phyloP scores from a whole-genome alignment of 2,797 vertebrate genomes.

The Chelon auratus region DNA sequence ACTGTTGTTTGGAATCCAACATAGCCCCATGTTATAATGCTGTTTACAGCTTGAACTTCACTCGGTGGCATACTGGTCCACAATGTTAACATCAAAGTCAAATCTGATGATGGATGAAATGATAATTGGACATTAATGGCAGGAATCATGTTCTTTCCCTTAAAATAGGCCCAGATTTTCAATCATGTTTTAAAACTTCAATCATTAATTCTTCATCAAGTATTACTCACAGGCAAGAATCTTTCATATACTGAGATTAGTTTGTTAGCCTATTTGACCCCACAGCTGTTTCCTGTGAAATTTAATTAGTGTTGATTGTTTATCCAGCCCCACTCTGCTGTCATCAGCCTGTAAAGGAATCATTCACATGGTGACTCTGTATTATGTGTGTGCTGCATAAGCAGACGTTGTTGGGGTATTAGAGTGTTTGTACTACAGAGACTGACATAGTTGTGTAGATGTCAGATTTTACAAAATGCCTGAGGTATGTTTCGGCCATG shows the following conservation, averaged over 20 bases:
- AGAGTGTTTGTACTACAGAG: background rate
- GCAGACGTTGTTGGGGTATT: too few relatives aligned
- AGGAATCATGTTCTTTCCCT: too few relatives aligned
- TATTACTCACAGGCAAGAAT: conserved; percentile 9
- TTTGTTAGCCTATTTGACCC: conserved; percentile 59
- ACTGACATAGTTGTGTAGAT: background rate
- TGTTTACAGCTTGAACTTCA: conserved; percentile 1
- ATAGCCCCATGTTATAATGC: background rate
- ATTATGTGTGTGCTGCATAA: too few relatives aligned
- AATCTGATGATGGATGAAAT: background rate
- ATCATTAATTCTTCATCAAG: background rate
- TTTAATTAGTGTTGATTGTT: conserved; percentile 68
- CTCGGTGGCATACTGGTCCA: background rate
- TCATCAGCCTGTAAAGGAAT: conserved; percentile 38
- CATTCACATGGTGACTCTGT: conserved; percentile 23
- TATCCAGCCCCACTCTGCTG: conserved; percentile 52
- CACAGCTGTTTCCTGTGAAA: conserved; percentile 71
- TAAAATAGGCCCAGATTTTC: too few relatives aligned
- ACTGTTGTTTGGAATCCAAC: background rate
- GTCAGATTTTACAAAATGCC: background rate
- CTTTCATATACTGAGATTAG: conserved; percentile 26
- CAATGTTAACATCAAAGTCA: background rate
- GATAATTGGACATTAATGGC: too few relatives aligned
- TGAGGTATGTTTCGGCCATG: background rate
- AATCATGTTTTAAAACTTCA: background rate